Evolutionary conservation across 92 coral and sea anemone species (phyloP), one percentile per base, ranked within the genome.

Genomic region (Bergia sp.): DNA sequence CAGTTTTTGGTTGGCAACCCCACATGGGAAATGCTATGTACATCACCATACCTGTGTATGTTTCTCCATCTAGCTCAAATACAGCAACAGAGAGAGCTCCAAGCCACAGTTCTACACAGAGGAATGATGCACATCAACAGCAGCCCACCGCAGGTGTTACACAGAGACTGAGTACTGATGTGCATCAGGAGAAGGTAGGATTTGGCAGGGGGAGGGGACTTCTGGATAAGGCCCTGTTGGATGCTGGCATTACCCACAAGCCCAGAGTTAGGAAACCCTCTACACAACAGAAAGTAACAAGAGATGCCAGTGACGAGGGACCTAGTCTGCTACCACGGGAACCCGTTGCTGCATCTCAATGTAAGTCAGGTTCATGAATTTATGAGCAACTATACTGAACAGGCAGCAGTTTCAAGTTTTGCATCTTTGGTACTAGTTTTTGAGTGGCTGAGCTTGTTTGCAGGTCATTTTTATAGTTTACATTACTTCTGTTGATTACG

Each of bases 241-340:
- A 91, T 91, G 93, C 96, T 73, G 90, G 90, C 36, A 81, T 90
- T 29, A 80, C 82, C 53, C 53, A 82, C 85, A 89, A 81, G 36
- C 44, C 85, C 39, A 86, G 89, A 40, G 76, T 85, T 13, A 92
- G 85, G 55, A 86, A 84, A 79, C 47, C 88, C 12, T 85, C 77
- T 4, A 89, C 87, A 50, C 78, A 86, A 8, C 71, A 87, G 76
- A 91, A 85, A 73, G 79, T 91, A 2, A 93, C 92, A 74, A 92
- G 96, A 42, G 99, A 96, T 90, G 96, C 93, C 10, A 97, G 99
- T 73, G 99, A 97, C 37, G 99, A 94, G 80, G 99, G 96, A 6
- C 65, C 58, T 21, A 93, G 94, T 21, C 83, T 97, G 81, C 83
- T 97, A 9, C 94, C 91, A 49, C 88, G 94, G 45, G 84, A 89